These are phyloP conservation scores for Clupea harengus DNA, from an alignment of 2,113 vertebrate genomes.

Conservation along the genomic window DNA sequence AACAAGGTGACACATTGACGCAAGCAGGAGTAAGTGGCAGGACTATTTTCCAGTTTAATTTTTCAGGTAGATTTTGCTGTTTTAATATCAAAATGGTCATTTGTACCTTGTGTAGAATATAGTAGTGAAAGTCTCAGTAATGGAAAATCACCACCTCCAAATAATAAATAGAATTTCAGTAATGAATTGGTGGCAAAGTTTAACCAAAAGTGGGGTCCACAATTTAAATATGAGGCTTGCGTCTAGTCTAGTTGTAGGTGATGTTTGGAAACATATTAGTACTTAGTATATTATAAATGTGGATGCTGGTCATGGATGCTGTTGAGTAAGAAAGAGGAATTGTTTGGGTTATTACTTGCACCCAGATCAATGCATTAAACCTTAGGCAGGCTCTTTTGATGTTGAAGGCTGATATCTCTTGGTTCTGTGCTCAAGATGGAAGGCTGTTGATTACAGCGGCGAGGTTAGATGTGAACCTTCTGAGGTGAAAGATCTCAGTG, in stretches of 20 bases:
- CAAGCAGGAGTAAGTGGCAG: background rate
- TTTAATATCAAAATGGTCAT: background rate
- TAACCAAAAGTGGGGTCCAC: too few species aligned
- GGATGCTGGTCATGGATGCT: background rate
- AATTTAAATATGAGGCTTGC: too few species aligned
- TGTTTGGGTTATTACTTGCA: background rate
- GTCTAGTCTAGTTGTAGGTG: too few species aligned
- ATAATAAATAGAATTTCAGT: too few species aligned
- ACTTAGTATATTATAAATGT: background rate
- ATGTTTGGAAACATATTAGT: background rate
- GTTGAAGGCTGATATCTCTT: background rate
- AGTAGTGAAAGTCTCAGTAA: too few species aligned
- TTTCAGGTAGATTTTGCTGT: background rate
- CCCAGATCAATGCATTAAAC: constrained; percentile 7
- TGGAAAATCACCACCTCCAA: too few species aligned
- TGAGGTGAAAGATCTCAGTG: constrained; percentile 1
- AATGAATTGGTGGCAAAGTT: too few species aligned
- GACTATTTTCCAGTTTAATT: too few species aligned
- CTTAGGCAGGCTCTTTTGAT: background rate
- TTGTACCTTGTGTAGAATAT: too few species aligned
- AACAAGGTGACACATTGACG: background rate
- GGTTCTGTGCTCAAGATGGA: background rate
- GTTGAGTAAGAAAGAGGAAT: background rate
- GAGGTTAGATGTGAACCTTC: background rate
- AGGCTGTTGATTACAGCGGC: background rate